Base-by-base conservation (phyloP, 2,888 invertebrate species). In the Maniola hyperantus region DNA sequence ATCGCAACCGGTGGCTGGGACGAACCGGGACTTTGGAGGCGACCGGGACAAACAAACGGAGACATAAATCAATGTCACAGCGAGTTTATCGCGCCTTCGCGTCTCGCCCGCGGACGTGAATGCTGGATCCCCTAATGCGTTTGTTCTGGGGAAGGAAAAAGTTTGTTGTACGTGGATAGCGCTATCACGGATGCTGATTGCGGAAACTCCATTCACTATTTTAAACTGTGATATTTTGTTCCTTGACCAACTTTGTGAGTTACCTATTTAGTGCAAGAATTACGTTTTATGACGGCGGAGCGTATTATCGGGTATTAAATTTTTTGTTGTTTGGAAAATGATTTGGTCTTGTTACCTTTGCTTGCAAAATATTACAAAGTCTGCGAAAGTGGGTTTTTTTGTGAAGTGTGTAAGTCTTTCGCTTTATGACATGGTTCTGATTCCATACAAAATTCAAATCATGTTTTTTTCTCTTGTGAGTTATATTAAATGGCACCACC, bases 61-160 rank as follows among this genome's bases (percentile, higher is more conserved):
- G 84, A 86, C 87, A 91, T 91, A 91, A 91, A 91, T 91, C 91
- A 91, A 90, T 78, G 91, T 91, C 91, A 87, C 79, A 80, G 80
- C 78, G 84, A 86, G 85, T 89, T 79, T 90, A 91, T 91, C 91
- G 85, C 87, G 81, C 79, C 83, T 83, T 83, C 82, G 80, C 79
- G 81, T 79, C 77, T 74, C 76, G 76, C 76, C 77, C 77, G 78
- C 76, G 82, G 82, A 83, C 81, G 77, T 78, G 81, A 83, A 78
- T 79, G 79, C 78, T 76, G 75, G 79, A 81, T 79, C 83, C 83
- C 85, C 83, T 85, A 88, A 89, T 87, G 88, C 87, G 87, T 89
- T 88, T 87, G 86, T 88, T 85, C 84, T 83, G 73, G 74, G 77
- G 77, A 67, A 72, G 71, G 75, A 77, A 76, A 76, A 76, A 76